Conservation (phyloP, 2,113 vertebrate genomes). For the Austrofundulus limnaeus region DNA sequence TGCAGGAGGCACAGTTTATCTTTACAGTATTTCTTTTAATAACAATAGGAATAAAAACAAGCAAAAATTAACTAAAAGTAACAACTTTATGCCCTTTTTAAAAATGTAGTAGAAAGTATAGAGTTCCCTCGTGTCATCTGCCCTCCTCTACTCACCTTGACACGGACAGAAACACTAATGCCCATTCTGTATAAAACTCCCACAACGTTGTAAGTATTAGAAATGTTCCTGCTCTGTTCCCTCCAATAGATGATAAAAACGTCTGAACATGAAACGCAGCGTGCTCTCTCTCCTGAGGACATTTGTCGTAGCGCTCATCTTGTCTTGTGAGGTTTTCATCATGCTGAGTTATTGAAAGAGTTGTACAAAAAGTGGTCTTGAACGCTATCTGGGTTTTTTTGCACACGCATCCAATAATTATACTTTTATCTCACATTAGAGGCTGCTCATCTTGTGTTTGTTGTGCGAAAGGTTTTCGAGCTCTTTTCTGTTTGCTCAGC, state of each 20-base stretch:
- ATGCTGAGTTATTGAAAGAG: not conserved
- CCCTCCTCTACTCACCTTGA: no score
- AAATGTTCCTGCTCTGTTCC: not conserved
- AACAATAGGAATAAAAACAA: no score
- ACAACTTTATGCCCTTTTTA: no score
- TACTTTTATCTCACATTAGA: not conserved
- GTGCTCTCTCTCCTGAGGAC: not conserved
- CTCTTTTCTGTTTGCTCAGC: not conserved
- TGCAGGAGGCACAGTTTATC: no score
- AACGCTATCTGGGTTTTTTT: not conserved
- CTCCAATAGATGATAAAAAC: not conserved
- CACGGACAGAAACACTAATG: not conserved
- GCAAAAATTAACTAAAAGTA: no score
- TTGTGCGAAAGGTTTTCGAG: not conserved
- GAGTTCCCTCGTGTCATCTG: no score
- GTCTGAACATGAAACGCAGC: not conserved
- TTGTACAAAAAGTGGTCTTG: not conserved
- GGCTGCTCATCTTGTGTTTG: conserved; percentile 2
- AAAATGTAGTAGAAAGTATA: no score
- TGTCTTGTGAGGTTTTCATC: not conserved
- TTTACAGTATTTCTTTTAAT: no score
- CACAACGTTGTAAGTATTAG: not conserved
- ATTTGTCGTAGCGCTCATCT: not conserved
- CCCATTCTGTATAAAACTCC: not conserved
- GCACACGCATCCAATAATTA: not conserved